phyloP scores from a whole-genome alignment of 2,797 vertebrate genomes.

The Crypturellus tataupa region DNA sequence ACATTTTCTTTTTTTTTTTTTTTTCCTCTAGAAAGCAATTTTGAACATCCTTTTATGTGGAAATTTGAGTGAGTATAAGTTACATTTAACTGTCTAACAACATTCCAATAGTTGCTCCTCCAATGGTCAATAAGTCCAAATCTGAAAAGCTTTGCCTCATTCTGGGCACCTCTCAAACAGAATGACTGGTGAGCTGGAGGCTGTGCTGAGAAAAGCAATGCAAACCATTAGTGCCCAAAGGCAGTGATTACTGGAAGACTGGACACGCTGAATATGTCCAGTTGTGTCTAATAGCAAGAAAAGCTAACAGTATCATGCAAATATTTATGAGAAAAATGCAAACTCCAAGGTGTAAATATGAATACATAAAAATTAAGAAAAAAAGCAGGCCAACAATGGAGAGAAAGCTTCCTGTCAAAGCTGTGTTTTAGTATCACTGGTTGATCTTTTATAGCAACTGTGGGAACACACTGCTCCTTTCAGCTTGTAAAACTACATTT shows the following conservation, averaged over 20 bases:
- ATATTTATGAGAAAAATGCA: not conserved
- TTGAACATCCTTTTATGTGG: not conserved
- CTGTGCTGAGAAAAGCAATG: not conserved
- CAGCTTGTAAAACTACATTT: slow-evolving; percentile 35
- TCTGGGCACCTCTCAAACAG: not conserved
- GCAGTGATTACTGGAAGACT: not conserved
- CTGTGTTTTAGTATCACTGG: not conserved
- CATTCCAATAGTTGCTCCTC: not conserved
- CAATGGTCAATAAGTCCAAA: not conserved
- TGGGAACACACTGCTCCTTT: slow-evolving; percentile 30
- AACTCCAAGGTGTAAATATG: not conserved
- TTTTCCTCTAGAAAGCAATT: not conserved
- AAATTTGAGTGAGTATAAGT: not conserved
- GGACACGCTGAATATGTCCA: not conserved
- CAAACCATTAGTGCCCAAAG: not conserved
- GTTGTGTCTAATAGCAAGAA: not conserved
- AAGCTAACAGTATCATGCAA: not conserved
- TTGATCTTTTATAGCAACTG: not conserved
- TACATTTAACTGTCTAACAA: not conserved
- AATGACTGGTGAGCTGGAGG: not conserved
- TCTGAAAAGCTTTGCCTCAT: not conserved
- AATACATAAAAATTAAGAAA: not conserved
- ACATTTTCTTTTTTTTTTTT: not conserved
- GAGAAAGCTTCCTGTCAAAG: not conserved
- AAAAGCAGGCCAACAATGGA: not conserved